These are phyloP conservation scores for Catajapyx aquilonaris DNA, from an alignment of 1,140 invertebrate species.

Conservation along the genomic window DNA sequence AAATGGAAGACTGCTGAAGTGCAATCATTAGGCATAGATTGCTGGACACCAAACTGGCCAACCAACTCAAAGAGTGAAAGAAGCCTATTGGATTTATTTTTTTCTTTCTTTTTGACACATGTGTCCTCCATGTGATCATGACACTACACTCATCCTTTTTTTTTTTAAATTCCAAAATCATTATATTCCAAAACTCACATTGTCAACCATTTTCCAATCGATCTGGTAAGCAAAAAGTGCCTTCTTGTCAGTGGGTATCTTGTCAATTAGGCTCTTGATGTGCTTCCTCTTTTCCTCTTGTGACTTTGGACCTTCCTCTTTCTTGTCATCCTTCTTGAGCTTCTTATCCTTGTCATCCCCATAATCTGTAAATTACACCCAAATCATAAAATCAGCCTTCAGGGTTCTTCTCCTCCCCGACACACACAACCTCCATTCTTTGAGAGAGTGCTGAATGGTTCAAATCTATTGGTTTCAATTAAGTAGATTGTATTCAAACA, in stretches of 20 bases:
- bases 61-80: too few relatives aligned
- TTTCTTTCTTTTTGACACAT: too few relatives aligned
- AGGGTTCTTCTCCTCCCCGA: background rate
- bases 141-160: background rate
- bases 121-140: too few relatives aligned
- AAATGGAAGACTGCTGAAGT: too few relatives aligned
- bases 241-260: slow-evolving; percentile 92
- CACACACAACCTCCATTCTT: background rate
- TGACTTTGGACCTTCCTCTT: slow-evolving; percentile 42
- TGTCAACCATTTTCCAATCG: slow-evolving; percentile 73
- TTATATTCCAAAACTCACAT: too few relatives aligned
- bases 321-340: slow-evolving; percentile 32
- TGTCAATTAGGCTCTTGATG: slow-evolving; percentile 93
- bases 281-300: slow-evolving; percentile 89
- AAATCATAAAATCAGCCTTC: background rate
- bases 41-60: too few relatives aligned
- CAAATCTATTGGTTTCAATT: too few relatives aligned
- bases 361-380: slow-evolving; percentile 28
- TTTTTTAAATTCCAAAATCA: slow-evolving; percentile 1
- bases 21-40: too few relatives aligned
- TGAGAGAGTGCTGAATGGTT: background rate
- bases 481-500: too few relatives aligned
- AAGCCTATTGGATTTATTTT: too few relatives aligned
- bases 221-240: slow-evolving; percentile 84
- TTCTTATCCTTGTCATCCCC: slow-evolving; percentile 31